These are phyloP conservation scores for Chromobotia macracanthus DNA, from an alignment of 2,797 vertebrate genomes.

Conservation along the genomic window DNA sequence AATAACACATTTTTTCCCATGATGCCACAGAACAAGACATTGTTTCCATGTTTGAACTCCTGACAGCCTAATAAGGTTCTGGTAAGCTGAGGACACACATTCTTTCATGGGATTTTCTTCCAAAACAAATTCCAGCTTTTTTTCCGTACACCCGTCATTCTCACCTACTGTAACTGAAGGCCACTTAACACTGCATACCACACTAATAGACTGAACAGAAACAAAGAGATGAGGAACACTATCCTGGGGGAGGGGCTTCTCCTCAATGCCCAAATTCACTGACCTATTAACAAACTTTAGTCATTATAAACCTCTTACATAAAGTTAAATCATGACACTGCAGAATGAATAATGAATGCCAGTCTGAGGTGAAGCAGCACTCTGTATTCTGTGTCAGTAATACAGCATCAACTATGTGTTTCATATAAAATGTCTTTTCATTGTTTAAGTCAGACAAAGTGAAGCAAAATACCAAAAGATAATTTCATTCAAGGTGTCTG, in stretches of 20 bases:
- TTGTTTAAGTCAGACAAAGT: background rate
- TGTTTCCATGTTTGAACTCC: slow-evolving; percentile 18
- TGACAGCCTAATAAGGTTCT: slow-evolving; percentile 18
- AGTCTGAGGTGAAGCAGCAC: too few relatives aligned
- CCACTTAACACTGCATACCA: slow-evolving; percentile 58
- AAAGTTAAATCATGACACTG: background rate
- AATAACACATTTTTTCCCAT: background rate
- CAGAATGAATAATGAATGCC: background rate
- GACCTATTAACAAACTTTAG: slow-evolving; percentile 5
- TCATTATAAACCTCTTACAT: slow-evolving; percentile 8
- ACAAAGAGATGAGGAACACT: slow-evolving; percentile 28
- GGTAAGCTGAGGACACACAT: slow-evolving; percentile 58
- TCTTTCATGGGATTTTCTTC: slow-evolving; percentile 60
- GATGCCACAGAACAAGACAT: slow-evolving; percentile 20
- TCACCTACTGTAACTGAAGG: slow-evolving; percentile 47
- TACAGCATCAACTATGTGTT: too few relatives aligned
- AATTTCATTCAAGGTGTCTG: too few relatives aligned
- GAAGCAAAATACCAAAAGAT: background rate
- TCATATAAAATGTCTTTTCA: too few relatives aligned
- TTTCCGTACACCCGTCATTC: slow-evolving; percentile 59
- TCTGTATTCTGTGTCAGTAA: too few relatives aligned
- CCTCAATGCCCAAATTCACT: slow-evolving; percentile 18
- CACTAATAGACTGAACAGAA: slow-evolving; percentile 36
- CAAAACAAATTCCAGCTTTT: slow-evolving; percentile 43
- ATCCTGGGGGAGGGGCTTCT: slow-evolving; percentile 24